phyloP scores from a whole-genome alignment of 1,140 invertebrate species.

The Formica selysi region DNA sequence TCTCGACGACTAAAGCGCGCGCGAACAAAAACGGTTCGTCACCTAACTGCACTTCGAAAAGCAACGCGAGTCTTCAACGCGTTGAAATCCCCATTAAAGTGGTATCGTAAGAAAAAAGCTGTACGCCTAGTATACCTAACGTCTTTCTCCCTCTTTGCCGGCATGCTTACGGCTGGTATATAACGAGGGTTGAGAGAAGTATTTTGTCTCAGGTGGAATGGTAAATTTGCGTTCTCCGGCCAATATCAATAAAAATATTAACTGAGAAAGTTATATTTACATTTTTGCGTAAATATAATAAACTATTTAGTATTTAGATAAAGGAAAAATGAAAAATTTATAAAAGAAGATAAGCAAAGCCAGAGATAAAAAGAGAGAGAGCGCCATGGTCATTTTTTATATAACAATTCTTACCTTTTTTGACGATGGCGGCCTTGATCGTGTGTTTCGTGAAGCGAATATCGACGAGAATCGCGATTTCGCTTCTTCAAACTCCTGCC shows the following conservation, averaged over 20 bases:
- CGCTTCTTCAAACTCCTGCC: conserved; percentile 79
- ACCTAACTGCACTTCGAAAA: conserved; percentile 52
- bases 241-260: conserved; percentile 23
- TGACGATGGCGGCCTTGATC: conserved; percentile 76
- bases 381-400: neutral
- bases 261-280: conserved; percentile 3
- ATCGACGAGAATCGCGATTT: conserved; percentile 81
- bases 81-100: conserved; percentile 39
- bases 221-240: neutral
- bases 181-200: neutral
- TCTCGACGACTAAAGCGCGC: conserved; percentile 1
- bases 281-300: neutral
- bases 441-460: conserved; percentile 81
- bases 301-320: neutral
- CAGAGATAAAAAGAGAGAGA: no score
- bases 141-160: neutral
- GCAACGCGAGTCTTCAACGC: conserved; percentile 34
- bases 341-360: neutral
- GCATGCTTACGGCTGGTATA: neutral
- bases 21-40: conserved; percentile 60
- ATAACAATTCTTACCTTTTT: conserved; percentile 78
- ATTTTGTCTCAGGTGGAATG: neutral
- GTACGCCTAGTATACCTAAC: conserved; percentile 11
- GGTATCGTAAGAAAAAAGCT: conserved; percentile 31
- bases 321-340: neutral